Conservation (phyloP, 2,797 vertebrate species). For the Silurus aristotelis region DNA sequence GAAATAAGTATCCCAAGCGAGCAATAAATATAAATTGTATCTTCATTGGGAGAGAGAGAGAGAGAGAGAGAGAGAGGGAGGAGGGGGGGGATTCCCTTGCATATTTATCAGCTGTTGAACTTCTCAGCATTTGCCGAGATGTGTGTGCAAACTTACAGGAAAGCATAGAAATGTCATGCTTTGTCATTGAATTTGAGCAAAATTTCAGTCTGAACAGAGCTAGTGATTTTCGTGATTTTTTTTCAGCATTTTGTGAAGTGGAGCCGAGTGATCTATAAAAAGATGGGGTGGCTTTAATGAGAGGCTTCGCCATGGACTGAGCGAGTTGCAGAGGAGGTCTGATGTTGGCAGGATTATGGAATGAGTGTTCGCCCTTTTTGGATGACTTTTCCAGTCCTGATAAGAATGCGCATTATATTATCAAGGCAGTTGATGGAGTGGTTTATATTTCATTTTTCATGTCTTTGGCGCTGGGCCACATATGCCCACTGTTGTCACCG, state of each 20-base stretch:
- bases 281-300: constrained; percentile 30
- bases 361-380: constrained; percentile 4
- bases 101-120: too few species aligned
- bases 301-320: constrained; percentile 5
- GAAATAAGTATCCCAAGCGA: not conserved
- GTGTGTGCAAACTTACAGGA: not conserved
- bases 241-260: constrained; percentile 6
- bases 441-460: not conserved
- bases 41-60: too few species aligned
- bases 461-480: not conserved
- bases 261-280: constrained; percentile 30
- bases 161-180: not conserved
- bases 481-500: not conserved
- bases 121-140: not conserved
- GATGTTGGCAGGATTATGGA: constrained; percentile 29
- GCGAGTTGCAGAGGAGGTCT: constrained; percentile 11
- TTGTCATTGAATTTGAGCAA: not conserved
- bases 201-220: not conserved
- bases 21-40: too few species aligned
- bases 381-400: not conserved
- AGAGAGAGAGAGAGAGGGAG: too few species aligned
- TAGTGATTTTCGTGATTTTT: constrained; percentile 29
- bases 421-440: not conserved
- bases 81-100: too few species aligned
- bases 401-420: constrained; percentile 8